Evolutionary conservation across 2,797 vertebrate species (phyloP).

Genomic region (Hirundo rustica): DNA sequence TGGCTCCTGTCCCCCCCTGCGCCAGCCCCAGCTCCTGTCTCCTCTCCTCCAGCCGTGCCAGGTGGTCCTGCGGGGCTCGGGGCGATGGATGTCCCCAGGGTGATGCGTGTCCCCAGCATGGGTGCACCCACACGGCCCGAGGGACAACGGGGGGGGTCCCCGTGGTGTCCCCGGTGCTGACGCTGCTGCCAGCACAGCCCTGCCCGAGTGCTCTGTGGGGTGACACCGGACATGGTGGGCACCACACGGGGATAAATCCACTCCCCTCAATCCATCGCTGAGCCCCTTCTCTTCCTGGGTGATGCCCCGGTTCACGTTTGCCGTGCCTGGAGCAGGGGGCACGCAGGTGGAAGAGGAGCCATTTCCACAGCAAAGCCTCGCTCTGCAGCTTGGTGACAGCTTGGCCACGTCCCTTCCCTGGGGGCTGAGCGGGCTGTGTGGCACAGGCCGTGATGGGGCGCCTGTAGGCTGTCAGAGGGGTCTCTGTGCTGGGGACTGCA

Average conservation of each 20-base stretch:
- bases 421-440: fast-evolving
- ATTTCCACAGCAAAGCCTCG: fast-evolving
- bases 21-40: background rate
- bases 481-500: background rate
- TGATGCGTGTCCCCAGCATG: fast-evolving
- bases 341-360: fast-evolving
- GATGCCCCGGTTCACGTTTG: fast-evolving
- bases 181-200: background rate
- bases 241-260: too few relatives aligned
- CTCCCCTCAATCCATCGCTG: background rate
- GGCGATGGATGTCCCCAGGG: background rate
- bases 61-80: fast-evolving
- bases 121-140: fast-evolving
- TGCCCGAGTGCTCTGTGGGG: fast-evolving
- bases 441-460: fast-evolving
- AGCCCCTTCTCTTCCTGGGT: too few relatives aligned
- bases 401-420: fast-evolving
- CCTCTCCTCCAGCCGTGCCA: fast-evolving
- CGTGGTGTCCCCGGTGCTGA: fast-evolving
- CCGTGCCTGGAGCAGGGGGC: fast-evolving
- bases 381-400: background rate
- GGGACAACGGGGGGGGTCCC: fast-evolving
- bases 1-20: background rate
- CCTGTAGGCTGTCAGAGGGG: fast-evolving
- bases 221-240: fast-evolving